These are phyloP conservation scores for Pangasianodon hypophthalmus DNA, from an alignment of 2,113 vertebrate genomes.

Conservation along the genomic window DNA sequence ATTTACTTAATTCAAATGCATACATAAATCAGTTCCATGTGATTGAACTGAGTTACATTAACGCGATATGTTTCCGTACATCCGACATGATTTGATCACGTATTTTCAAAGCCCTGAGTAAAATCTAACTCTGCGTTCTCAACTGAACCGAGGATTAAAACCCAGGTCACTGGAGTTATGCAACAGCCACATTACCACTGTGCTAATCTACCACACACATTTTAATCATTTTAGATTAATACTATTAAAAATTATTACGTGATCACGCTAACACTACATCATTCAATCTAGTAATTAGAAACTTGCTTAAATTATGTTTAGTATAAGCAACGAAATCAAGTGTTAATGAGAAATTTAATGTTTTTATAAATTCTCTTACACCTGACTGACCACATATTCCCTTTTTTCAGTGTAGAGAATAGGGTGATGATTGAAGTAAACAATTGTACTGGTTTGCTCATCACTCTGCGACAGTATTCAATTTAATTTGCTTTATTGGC, in stretches of 20 bases:
- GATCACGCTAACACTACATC: no score
- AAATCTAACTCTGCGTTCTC: no score
- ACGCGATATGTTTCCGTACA: neutral
- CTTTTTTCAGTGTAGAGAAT: neutral
- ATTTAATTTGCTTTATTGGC: neutral
- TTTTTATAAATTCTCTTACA: neutral
- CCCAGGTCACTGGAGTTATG: neutral
- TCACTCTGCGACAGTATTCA: neutral
- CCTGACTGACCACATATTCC: neutral
- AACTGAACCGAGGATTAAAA: neutral
- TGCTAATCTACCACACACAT: no score
- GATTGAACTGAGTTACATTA: neutral
- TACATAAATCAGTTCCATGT: neutral
- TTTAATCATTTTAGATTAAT: no score
- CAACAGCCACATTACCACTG: neutral
- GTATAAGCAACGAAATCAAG: no score
- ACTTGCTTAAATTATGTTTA: neutral
- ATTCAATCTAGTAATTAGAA: no score
- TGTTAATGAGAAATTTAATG: neutral
- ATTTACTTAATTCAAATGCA: neutral
- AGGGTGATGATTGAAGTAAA: neutral
- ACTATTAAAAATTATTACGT: no score
- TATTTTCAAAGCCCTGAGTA: no score
- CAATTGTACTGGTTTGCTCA: neutral
- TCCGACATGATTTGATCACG: neutral